These are phyloP conservation scores for Parapsyche elsis DNA, from an alignment of 1,140 invertebrate species.

Conservation along the genomic window DNA sequence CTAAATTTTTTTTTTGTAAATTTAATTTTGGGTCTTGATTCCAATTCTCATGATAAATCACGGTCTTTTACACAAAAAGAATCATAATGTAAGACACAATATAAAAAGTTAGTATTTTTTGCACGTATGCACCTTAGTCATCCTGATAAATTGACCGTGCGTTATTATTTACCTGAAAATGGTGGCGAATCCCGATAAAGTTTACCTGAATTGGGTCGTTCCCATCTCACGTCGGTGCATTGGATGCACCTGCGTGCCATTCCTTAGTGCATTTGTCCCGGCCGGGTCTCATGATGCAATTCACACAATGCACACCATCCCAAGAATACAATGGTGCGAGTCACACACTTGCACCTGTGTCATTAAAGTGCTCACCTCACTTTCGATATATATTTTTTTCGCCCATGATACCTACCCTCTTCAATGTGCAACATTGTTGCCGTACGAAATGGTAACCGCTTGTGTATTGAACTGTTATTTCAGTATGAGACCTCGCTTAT, in stretches of 20 bases:
- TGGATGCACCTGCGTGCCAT: slow-evolving; percentile 36
- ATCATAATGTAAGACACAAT: not conserved
- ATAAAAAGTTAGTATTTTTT: slow-evolving; percentile 20
- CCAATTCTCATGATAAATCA: slow-evolving; percentile 18
- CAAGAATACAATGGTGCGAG: slow-evolving; percentile 21
- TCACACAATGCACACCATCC: slow-evolving; percentile 30
- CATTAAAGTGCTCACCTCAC: not conserved
- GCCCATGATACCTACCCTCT: too few species aligned
- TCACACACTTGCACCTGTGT: slow-evolving; percentile 25
- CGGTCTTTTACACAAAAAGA: not conserved
- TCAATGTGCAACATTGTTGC: too few species aligned
- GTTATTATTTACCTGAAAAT: slow-evolving; percentile 40
- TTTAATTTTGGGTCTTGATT: slow-evolving; percentile 14
- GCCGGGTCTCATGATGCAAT: slow-evolving; percentile 21
- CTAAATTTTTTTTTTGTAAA: slow-evolving; percentile 9
- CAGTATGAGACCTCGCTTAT: too few species aligned
- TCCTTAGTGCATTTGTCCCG: not conserved
- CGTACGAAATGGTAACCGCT: too few species aligned
- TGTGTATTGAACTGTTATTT: too few species aligned
- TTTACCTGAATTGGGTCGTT: slow-evolving; percentile 24
- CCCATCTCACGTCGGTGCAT: not conserved
- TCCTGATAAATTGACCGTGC: slow-evolving; percentile 36
- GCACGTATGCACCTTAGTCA: slow-evolving; percentile 20
- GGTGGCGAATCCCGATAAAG: not conserved
- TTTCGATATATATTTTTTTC: not conserved